phyloP scores from a whole-genome alignment of 2,797 vertebrate genomes.

The Enteromius radiatus region DNA sequence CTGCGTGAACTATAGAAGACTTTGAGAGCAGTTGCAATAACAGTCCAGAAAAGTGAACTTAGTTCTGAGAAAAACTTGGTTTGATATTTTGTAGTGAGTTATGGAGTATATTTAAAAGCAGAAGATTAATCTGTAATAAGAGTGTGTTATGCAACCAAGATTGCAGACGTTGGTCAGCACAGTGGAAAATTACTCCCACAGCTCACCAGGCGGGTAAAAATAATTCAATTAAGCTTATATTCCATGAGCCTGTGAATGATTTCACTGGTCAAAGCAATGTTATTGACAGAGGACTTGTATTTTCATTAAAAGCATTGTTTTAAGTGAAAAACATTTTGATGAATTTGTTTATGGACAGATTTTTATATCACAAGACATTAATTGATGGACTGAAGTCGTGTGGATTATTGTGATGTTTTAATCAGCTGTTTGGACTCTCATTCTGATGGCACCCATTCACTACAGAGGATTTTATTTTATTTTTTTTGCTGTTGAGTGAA shows the following conservation, averaged over 20 bases:
- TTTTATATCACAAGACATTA: background rate
- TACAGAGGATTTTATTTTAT: no score
- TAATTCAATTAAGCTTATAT: slow-evolving; percentile 25
- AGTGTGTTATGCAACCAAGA: slow-evolving; percentile 12
- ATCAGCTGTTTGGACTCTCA: background rate
- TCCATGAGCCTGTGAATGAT: background rate
- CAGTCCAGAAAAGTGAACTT: background rate
- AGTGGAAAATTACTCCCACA: slow-evolving; percentile 28
- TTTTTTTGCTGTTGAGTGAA: background rate
- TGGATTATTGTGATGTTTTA: background rate
- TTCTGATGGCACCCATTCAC: no score
- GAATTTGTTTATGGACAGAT: background rate
- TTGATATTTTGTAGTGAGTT: slow-evolving; percentile 9
- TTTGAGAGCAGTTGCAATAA: background rate
- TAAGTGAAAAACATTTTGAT: background rate
- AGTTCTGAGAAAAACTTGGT: slow-evolving; percentile 3
- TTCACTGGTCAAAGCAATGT: background rate
- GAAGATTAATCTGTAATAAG: slow-evolving; percentile 17
- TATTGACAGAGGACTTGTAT: background rate
- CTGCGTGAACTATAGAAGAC: background rate
- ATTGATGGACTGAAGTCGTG: background rate
- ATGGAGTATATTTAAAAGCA: background rate
- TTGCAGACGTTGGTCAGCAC: background rate
- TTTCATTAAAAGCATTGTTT: background rate
- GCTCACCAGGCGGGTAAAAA: background rate